A percentile compares a stretch with the other conserved stretches of the same genome.
phyloP scores from a whole-genome alignment of 2,888 invertebrate genomes.

The Macropis europaea region DNA sequence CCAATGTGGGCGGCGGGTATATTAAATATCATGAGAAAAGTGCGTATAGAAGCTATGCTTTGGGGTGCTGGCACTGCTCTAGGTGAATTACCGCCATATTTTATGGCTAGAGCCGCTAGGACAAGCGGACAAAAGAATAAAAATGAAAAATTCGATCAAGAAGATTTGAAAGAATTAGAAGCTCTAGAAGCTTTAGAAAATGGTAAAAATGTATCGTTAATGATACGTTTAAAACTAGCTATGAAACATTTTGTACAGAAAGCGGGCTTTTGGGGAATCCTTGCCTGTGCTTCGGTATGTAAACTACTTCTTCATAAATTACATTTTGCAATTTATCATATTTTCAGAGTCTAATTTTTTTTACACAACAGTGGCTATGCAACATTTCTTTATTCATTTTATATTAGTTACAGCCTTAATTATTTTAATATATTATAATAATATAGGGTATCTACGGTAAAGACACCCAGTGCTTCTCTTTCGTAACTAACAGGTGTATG shows the following conservation, averaged over 20 bases:
- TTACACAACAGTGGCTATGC: neutral
- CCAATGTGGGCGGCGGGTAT: slow-evolving; percentile 87
- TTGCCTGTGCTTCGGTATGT: slow-evolving; percentile 95
- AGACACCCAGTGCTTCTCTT: too few species aligned
- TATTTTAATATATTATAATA: neutral
- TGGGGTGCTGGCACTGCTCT: slow-evolving; percentile 99
- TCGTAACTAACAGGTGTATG: too few species aligned
- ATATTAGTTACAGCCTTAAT: neutral
- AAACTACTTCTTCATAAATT: neutral
- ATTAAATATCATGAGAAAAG: slow-evolving; percentile 96
- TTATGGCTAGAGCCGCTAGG: slow-evolving; percentile 98
- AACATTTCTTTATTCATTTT: neutral
- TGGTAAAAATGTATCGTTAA: slow-evolving; percentile 83
- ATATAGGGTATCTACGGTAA: too few species aligned
- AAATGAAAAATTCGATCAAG: slow-evolving; percentile 83
- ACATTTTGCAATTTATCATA: slow-evolving; percentile 10
- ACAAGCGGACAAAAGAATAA: slow-evolving; percentile 78
- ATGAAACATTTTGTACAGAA: slow-evolving; percentile 94
- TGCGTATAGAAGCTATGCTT: slow-evolving; percentile 96
- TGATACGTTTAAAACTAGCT: slow-evolving; percentile 90
- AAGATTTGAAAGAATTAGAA: slow-evolving; percentile 88
- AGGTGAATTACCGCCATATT: slow-evolving; percentile 99
- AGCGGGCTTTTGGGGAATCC: slow-evolving; percentile 97
- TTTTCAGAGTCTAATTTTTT: neutral
- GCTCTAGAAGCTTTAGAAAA: slow-evolving; percentile 85